phyloP scores from a whole-genome alignment of 2,888 invertebrate species.

The Ptychoptera contaminata region DNA sequence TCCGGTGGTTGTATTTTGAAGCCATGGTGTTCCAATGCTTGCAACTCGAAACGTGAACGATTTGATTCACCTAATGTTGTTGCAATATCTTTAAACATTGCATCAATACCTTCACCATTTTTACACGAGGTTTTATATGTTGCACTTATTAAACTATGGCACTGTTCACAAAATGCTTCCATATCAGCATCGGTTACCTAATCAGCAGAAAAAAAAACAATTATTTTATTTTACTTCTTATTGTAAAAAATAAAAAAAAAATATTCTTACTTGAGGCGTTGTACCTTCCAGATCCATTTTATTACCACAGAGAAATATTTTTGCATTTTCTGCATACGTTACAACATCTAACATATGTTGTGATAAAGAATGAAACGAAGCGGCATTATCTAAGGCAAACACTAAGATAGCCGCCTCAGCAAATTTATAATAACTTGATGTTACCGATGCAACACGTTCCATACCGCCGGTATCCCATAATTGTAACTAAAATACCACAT shows the following conservation, averaged over 20 bases:
- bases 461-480: slow-evolving; percentile 95
- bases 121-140: slow-evolving; percentile 85
- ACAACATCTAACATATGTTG: slow-evolving; percentile 88
- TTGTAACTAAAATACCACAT: slow-evolving; percentile 57
- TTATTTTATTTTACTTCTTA: not conserved
- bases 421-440: slow-evolving; percentile 90
- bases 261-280: slow-evolving; percentile 45
- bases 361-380: slow-evolving; percentile 81
- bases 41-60: slow-evolving; percentile 66
- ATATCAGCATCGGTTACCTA: slow-evolving; percentile 69
- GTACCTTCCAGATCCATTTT: slow-evolving; percentile 66
- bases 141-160: slow-evolving; percentile 75
- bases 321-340: slow-evolving; percentile 86
- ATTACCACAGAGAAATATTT: slow-evolving; percentile 88
- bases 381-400: slow-evolving; percentile 77
- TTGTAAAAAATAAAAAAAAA: not conserved
- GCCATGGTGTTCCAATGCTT: slow-evolving; percentile 60
- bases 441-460: slow-evolving; percentile 90
- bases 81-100: slow-evolving; percentile 86
- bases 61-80: slow-evolving; percentile 63
- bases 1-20: slow-evolving; percentile 55
- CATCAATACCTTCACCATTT: slow-evolving; percentile 68
- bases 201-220: not conserved
- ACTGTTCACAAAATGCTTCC: slow-evolving; percentile 82
- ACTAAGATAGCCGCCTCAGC: slow-evolving; percentile 88